A percentile compares a stretch with the other conserved stretches of the same genome.
Conservation (phyloP, 2,888 invertebrate species). For the Cosmopolites sordidus region DNA sequence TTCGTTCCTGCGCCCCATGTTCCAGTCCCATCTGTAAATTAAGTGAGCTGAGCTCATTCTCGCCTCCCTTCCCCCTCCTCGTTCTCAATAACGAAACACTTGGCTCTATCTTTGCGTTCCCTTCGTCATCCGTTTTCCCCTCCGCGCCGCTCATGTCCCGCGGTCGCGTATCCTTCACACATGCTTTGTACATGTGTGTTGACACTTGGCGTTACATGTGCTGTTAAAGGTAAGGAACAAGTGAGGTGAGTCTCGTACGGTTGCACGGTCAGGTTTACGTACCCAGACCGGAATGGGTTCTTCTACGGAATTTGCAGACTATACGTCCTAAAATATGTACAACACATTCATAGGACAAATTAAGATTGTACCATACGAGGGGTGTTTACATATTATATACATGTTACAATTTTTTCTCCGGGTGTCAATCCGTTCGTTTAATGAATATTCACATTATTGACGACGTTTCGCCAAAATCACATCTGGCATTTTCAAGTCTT, state of each 20-base stretch:
- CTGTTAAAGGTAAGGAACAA: slow-evolving; percentile 40
- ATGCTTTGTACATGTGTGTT: slow-evolving; percentile 47
- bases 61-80: not conserved
- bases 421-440: no score
- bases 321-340: no score
- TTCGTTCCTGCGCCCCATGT: slow-evolving; percentile 26
- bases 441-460: no score
- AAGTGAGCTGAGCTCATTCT: slow-evolving; percentile 20
- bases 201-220: slow-evolving; percentile 49
- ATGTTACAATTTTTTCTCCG: no score
- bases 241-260: not conserved
- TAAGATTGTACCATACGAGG: no score
- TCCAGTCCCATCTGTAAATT: slow-evolving; percentile 35
- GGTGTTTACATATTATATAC: no score
- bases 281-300: not conserved
- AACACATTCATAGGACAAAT: no score
- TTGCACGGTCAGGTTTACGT: not conserved
- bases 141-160: not conserved
- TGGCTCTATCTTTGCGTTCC: not conserved
- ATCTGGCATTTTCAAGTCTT: no score
- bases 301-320: not conserved
- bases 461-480: no score
- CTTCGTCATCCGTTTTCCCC: not conserved
- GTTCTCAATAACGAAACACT: not conserved
- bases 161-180: slow-evolving; percentile 44